Evolutionary conservation across 2,888 invertebrate genomes (phyloP).

Genomic region (Apomyelois bistriatella): DNA sequence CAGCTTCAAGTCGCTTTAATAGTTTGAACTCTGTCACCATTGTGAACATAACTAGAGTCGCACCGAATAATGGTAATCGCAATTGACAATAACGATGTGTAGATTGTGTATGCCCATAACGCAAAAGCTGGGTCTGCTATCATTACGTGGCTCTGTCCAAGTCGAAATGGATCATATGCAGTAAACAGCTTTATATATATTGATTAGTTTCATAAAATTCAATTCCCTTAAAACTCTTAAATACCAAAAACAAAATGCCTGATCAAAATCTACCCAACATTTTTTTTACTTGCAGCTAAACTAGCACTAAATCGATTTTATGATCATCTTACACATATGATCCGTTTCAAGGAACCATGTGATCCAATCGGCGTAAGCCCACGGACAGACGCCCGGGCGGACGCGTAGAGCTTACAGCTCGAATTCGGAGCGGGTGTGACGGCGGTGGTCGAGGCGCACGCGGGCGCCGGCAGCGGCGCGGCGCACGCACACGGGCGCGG

Average conservation of each 20-base stretch:
- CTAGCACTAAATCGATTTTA: not conserved
- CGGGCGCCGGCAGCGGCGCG: slow-evolving; percentile 47
- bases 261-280: too few relatives aligned
- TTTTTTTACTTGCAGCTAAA: not conserved
- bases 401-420: slow-evolving; percentile 52
- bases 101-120: too few relatives aligned
- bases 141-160: not conserved
- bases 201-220: too few relatives aligned
- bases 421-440: slow-evolving; percentile 75
- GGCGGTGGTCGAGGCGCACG: slow-evolving; percentile 68
- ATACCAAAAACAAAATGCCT: too few relatives aligned
- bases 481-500: slow-evolving; percentile 45
- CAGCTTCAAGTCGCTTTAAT: slow-evolving; percentile 36
- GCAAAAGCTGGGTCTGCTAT: slow-evolving; percentile 1
- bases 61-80: slow-evolving; percentile 40
- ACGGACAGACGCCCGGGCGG: slow-evolving; percentile 8
- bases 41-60: slow-evolving; percentile 41
- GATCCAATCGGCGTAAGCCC: not conserved
- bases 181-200: not conserved
- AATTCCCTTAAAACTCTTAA: too few relatives aligned
- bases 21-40: slow-evolving; percentile 41
- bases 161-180: not conserved
- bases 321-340: not conserved
- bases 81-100: slow-evolving; percentile 45
- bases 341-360: not conserved